Evolutionary conservation across 2,888 invertebrate species (phyloP).

Genomic region (Drymonia ruficornis): DNA sequence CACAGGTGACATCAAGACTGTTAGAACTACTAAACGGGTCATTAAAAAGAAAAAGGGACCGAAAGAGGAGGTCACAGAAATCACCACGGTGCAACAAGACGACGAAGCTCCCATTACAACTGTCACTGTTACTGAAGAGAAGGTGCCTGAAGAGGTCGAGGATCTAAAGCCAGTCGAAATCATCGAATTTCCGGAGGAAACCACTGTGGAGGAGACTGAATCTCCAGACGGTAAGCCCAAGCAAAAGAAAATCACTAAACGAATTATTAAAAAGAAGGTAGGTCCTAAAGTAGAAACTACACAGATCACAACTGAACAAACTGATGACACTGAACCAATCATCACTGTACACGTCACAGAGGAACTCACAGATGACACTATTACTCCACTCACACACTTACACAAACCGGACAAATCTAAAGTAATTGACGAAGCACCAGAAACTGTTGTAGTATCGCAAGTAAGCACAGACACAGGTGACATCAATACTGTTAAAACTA

Average conservation of each 20-base stretch:
- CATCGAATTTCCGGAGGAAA: slow-evolving; percentile 18
- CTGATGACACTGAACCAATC: too few relatives aligned
- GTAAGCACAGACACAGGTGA: slow-evolving; percentile 35
- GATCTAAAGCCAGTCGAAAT: slow-evolving; percentile 22
- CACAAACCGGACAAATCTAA: slow-evolving; percentile 34
- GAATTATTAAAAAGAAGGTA: slow-evolving; percentile 66
- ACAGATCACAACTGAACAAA: too few relatives aligned
- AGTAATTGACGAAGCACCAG: slow-evolving; percentile 35
- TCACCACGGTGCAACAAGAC: slow-evolving; percentile 34
- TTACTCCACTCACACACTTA: slow-evolving; percentile 27
- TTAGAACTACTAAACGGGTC: slow-evolving; percentile 25
- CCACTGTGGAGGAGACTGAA: slow-evolving; percentile 7
- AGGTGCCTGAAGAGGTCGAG: slow-evolving; percentile 33
- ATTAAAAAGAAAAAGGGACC: slow-evolving; percentile 9
- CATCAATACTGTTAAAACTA: slow-evolving; percentile 49
- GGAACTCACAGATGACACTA: slow-evolving; percentile 25
- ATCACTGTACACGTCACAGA: too few relatives aligned
- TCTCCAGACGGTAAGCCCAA: slow-evolving; percentile 45
- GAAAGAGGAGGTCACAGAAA: slow-evolving; percentile 12
- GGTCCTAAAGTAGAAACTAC: slow-evolving; percentile 28
- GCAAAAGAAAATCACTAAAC: slow-evolving; percentile 56
- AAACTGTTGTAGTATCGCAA: slow-evolving; percentile 31
- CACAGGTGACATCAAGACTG: slow-evolving; percentile 40
- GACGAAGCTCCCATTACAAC: slow-evolving; percentile 36
- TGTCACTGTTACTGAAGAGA: slow-evolving; percentile 32